Evolutionary conservation across 2,113 vertebrate species (phyloP).

Genomic region (Phaetusa simplex): DNA sequence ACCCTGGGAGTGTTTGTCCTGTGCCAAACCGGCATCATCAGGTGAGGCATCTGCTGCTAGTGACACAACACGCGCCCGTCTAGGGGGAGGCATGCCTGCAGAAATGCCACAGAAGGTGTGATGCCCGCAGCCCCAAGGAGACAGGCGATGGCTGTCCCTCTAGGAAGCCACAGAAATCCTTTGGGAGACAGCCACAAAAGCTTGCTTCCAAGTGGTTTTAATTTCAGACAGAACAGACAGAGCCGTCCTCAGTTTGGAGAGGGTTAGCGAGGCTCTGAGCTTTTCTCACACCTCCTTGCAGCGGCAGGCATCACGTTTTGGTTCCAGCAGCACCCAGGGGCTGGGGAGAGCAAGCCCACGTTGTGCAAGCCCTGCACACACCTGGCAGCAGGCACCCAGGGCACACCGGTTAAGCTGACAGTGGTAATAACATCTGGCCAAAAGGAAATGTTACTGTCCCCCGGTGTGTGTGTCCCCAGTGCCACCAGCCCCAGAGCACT

Average conservation of each 20-base stretch:
- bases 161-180: neutral
- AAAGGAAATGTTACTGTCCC: neutral
- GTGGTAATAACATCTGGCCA: neutral
- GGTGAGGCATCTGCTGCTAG: neutral
- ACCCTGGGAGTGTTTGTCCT: neutral
- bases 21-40: neutral
- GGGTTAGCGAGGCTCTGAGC: rapidly evolving
- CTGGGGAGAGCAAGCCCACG: neutral
- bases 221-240: neutral
- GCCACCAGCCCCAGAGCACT: neutral
- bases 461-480: rapidly evolving
- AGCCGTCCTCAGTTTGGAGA: neutral
- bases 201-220: neutral
- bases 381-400: neutral
- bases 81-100: rapidly evolving
- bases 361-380: neutral
- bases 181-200: neutral
- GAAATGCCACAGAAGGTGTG: neutral
- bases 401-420: neutral
- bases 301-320: neutral
- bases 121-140: neutral
- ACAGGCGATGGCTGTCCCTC: neutral
- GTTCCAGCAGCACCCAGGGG: neutral
- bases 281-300: rapidly evolving
- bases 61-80: neutral